Percentiles rank a stretch among this genome's conserved stretches.
phyloP scores from a whole-genome alignment of 2,888 invertebrate species.

The Meghimatium bilineatum region DNA sequence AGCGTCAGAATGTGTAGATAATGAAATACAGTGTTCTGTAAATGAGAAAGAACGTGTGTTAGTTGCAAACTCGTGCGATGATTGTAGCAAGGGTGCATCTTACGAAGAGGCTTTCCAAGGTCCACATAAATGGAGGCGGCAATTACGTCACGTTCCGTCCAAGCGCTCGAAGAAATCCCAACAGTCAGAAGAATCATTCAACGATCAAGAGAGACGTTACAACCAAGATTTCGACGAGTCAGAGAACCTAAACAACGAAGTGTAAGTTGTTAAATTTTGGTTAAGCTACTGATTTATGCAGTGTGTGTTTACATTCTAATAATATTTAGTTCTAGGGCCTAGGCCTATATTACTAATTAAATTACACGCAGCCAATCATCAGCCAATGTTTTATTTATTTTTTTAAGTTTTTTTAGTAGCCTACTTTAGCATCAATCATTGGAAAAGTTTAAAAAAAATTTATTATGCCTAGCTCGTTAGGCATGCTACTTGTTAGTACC shows the following conservation, averaged over 20 bases:
- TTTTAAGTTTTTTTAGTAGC: too few relatives aligned
- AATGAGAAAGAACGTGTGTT: constrained; percentile 6
- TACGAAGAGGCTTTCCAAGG: constrained; percentile 64
- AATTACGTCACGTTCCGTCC: constrained; percentile 58
- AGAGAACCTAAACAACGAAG: constrained; percentile 28
- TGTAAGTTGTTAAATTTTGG: too few relatives aligned
- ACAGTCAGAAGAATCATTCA: constrained; percentile 18
- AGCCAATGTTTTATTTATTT: too few relatives aligned
- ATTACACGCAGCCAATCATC: too few relatives aligned
- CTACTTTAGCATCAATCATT: too few relatives aligned
- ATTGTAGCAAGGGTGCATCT: constrained; percentile 36
- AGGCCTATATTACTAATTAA: too few relatives aligned
- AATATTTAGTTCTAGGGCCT: too few relatives aligned
- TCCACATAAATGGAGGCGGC: constrained; percentile 72
- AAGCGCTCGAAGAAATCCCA: constrained; percentile 38
- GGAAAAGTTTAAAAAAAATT: too few relatives aligned
- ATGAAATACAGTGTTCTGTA: constrained; percentile 1
- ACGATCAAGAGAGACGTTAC: constrained; percentile 21
- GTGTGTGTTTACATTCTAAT: not conserved
- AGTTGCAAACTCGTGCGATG: constrained; percentile 20
- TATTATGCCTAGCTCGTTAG: too few relatives aligned
- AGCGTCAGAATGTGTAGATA: constrained; percentile 11
- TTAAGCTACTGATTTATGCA: not conserved
- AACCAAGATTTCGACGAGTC: constrained; percentile 37
- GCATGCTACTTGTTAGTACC: too few relatives aligned